phyloP scores from a whole-genome alignment of 1,140 invertebrate species.

The Spodoptera frugiperda region DNA sequence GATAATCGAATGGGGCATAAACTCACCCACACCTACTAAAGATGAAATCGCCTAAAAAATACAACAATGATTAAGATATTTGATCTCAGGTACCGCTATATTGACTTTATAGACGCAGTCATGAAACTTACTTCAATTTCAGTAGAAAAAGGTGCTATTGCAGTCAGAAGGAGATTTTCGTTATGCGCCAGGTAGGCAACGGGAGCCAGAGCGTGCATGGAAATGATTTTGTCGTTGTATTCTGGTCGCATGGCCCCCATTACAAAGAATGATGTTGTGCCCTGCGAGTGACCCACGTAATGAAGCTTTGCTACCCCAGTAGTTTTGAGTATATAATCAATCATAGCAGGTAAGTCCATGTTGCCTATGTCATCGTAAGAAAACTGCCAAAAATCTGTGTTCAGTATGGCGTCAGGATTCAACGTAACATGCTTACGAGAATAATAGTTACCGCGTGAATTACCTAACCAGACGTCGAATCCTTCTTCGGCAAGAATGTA shows the following conservation, averaged over 20 bases:
- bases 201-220: constrained; percentile 89
- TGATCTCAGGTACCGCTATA: too few relatives aligned
- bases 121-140: constrained; percentile 71
- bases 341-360: constrained; percentile 91
- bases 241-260: constrained; percentile 87
- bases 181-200: constrained; percentile 80
- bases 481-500: constrained; percentile 90
- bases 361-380: constrained; percentile 93
- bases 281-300: constrained; percentile 91
- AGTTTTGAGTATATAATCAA: constrained; percentile 89
- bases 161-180: constrained; percentile 65
- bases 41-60: constrained; percentile 66
- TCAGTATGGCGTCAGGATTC: constrained; percentile 84
- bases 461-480: constrained; percentile 93
- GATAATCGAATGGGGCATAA: constrained; percentile 86
- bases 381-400: constrained; percentile 91
- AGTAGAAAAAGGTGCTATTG: constrained; percentile 60
- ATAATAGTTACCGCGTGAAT: constrained; percentile 90
- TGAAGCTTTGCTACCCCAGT: constrained; percentile 88
- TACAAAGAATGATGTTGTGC: constrained; percentile 89
- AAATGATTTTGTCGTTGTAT: constrained; percentile 86
- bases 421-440: constrained; percentile 86
- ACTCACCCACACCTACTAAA: constrained; percentile 85
- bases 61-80: too few relatives aligned
- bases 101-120: too few relatives aligned